phyloP scores from a whole-genome alignment of 2,888 invertebrate species.

The Andrena marginata region DNA sequence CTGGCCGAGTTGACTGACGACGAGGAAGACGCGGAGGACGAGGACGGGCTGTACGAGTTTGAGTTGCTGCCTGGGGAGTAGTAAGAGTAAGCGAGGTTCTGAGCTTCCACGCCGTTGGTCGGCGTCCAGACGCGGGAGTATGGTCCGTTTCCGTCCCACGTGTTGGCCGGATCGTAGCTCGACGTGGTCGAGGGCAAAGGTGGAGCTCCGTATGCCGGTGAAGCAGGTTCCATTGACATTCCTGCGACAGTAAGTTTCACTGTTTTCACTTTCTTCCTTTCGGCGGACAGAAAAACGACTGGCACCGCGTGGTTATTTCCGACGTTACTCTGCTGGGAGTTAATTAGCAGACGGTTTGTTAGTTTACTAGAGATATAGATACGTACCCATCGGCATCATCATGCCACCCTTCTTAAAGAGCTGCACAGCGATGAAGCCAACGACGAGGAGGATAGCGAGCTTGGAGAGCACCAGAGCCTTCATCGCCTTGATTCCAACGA shows the following conservation, averaged over 20 bases:
- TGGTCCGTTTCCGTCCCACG: slow-evolving; percentile 91
- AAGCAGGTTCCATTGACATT: slow-evolving; percentile 90
- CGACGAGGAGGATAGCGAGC: slow-evolving; percentile 92
- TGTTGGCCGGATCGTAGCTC: slow-evolving; percentile 88
- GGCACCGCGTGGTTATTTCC: background rate
- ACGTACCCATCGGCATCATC: slow-evolving; percentile 82
- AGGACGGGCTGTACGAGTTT: slow-evolving; percentile 91
- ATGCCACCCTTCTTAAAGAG: slow-evolving; percentile 92
- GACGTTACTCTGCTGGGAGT: background rate
- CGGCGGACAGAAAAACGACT: background rate
- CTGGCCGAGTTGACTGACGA: slow-evolving; percentile 83
- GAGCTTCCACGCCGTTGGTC: slow-evolving; percentile 80
- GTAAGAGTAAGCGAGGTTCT: slow-evolving; percentile 85
- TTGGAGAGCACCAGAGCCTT: slow-evolving; percentile 94
- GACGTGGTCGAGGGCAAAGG: slow-evolving; percentile 87
- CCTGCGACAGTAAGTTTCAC: slow-evolving; percentile 83
- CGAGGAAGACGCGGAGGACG: slow-evolving; percentile 87
- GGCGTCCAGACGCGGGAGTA: slow-evolving; percentile 92
- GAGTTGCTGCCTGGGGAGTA: slow-evolving; percentile 88
- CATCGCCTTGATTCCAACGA: slow-evolving; percentile 93
- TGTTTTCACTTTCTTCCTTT: background rate
- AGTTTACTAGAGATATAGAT: background rate
- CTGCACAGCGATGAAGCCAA: slow-evolving; percentile 93
- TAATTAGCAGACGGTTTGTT: background rate
- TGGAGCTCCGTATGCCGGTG: slow-evolving; percentile 90